A percentile compares a stretch with the other conserved stretches of the same genome.
phyloP scores from a whole-genome alignment of 92 coral and sea anemone species.

The Diadumene lineata region DNA sequence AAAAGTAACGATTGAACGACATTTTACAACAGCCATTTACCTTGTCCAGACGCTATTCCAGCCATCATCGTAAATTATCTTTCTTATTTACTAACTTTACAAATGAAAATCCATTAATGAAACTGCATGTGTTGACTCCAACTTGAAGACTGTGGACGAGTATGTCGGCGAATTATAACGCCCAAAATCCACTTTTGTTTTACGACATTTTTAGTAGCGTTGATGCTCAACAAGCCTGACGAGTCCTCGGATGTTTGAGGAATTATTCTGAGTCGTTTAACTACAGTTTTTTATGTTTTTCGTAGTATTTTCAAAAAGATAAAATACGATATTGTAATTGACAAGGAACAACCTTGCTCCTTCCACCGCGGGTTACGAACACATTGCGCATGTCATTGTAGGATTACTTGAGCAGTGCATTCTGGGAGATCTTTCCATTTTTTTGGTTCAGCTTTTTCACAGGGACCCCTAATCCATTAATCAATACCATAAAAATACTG shows the following conservation, averaged over 20 bases:
- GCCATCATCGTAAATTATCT: slow-evolving; percentile 19
- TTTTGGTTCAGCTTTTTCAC: too few species aligned
- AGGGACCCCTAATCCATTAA: too few species aligned
- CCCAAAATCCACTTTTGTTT: neutral
- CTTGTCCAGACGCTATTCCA: slow-evolving; percentile 27
- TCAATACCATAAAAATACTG: too few species aligned
- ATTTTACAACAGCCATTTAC: too few species aligned
- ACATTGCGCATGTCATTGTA: slow-evolving; percentile 17
- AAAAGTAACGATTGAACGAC: neutral
- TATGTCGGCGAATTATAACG: neutral
- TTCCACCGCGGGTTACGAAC: slow-evolving; percentile 14
- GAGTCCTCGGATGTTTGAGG: neutral
- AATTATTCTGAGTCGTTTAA: neutral
- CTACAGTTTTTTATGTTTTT: neutral
- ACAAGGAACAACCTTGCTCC: slow-evolving; percentile 4
- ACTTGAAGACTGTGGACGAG: neutral
- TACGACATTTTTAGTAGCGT: neutral
- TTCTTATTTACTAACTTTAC: neutral
- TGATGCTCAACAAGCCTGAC: neutral
- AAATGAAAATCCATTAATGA: neutral
- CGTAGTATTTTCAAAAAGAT: neutral
- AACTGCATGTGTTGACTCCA: neutral
- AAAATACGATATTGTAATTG: neutral
- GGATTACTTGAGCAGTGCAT: neutral
- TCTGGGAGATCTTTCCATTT: slow-evolving; percentile 7